Base-by-base conservation (phyloP, 92 coral and sea anemone species). In the Pocillopora grandis region DNA sequence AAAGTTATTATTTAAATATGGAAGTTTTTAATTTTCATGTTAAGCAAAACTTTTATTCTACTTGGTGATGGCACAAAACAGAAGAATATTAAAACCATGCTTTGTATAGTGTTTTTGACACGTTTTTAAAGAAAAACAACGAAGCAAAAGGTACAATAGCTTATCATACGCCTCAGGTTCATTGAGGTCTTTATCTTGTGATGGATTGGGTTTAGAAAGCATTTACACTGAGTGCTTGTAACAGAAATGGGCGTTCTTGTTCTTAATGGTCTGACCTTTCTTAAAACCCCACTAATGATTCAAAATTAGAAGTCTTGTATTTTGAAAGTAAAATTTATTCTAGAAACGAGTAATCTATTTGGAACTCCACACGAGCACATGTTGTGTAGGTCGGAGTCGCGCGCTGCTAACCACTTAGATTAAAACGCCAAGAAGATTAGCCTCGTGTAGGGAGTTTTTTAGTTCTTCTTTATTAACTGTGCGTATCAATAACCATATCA, bases 311-410 rank as follows among this genome's bases (percentile, higher is more conserved):
- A 74, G 80, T 75, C 75, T 74, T 77, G 87, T 69, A 85, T 80
- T 89, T 80, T 89, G 92, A 89, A 85, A 89, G 87, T 85, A 85
- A 67, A 86, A 89, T 89, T 89, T 89, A 89, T 84, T 80, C 92
- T 79, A 86, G 79, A 35, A 67, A 64, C 55, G 59, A 62, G 12
- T 83, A 83, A 83, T 83, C 80, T 80, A 83, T 74, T 64, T 83
- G 69, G 19, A 49, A 16, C 86, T 73, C 57, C 23, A 33, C 57
- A 66, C 36, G 78, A 15, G 31, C 86, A 74, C 72, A 73, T 83
- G 80, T 75, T 27, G 19, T 15, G 42, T 10, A 74, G 60, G 27
- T 74, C 56, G 20, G 36, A 52, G 27, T 74, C 56, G 20, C 16
- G 20, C 78, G 16, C 36, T 9, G 20, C 78, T 74, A 73, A 57